Base-by-base conservation (phyloP, 1,140 invertebrate genomes). In the Tetramorium alpestre region DNA sequence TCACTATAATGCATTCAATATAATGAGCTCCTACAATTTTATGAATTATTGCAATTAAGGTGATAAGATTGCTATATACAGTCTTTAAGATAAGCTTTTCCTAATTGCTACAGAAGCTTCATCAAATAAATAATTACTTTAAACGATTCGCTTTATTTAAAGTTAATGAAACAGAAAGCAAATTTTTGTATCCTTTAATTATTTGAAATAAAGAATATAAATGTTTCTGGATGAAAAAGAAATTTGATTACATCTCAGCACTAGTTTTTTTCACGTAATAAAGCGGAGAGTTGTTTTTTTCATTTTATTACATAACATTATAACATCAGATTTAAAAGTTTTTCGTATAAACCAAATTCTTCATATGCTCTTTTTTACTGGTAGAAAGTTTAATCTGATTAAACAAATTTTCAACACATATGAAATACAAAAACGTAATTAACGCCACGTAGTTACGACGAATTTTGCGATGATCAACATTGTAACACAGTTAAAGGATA, bases 11-110 rank as follows among this genome's bases (percentile, higher is more conserved):
- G 13, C 25, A 73, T 18, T 54, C 51, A 3, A 41, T 33, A 25
- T 22, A 54, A 84, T 84, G 64, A 44, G 22, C 33, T 44, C 3
- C 25, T 25, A 44, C 41, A 73, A 84, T 84, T 84, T 84, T 5
- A 13, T n/a, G 10, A 60, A 75, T 75, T 84, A 75, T 75, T 56
- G 13, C 25, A 84, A 84, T 84, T 49, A 75, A 75, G 44, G 2
- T 38, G 28, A 22, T 56, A 28, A 75, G 75, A 54, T 2, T 64
- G 58, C 16, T 49, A 18, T 49, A 47, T 22, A 13, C 25, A 2
- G n/a, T 62, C n/a, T 84, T 25, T n/a, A 60, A 73, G 44, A 56
- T 69, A 25, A 51, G 22, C 33, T 60, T 13, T 60, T n/a, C 4
- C 4, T 84, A 75, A 84, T 84, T 84, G 54, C n/a, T 84, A 28